These are phyloP conservation scores for Anableps anableps DNA, from an alignment of 2,797 vertebrate species.

Conservation along the genomic window DNA sequence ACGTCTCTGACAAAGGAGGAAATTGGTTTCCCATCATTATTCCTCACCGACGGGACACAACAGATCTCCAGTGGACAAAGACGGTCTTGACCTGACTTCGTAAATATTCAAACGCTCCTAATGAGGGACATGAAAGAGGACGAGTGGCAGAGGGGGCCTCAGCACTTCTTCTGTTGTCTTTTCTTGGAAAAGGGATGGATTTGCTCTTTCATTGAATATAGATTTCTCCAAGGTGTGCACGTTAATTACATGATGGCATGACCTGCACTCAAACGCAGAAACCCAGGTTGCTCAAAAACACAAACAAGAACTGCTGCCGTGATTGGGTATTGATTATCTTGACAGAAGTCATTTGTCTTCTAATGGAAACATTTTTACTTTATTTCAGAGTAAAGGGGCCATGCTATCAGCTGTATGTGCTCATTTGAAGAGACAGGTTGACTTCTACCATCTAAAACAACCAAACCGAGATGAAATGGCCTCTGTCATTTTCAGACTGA, in stretches of 20 bases:
- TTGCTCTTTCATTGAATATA: constrained; percentile 29
- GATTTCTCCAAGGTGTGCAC: constrained; percentile 18
- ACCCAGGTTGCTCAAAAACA: constrained; percentile 18
- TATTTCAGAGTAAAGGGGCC: neutral
- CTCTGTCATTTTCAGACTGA: neutral
- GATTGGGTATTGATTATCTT: constrained; percentile 43
- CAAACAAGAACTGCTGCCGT: neutral
- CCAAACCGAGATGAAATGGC: neutral
- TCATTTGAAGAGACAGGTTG: neutral
- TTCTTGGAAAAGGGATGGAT: constrained; percentile 26
- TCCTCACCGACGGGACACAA: constrained; percentile 53
- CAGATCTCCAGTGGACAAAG: constrained; percentile 57
- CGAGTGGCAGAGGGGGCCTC: constrained; percentile 23
- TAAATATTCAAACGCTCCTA: constrained; percentile 51
- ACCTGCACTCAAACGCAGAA: constrained; percentile 9
- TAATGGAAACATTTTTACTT: constrained; percentile 1
- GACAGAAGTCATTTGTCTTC: constrained; percentile 17
- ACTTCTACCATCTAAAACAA: neutral
- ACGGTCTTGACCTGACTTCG: constrained; percentile 49
- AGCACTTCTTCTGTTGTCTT: constrained; percentile 18
- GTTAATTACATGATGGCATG: constrained; percentile 38
- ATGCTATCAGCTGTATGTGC: neutral
- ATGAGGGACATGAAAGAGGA: constrained; percentile 37
- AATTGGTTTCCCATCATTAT: constrained; percentile 68
- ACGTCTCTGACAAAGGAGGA: constrained; percentile 61